Base-by-base conservation (phyloP, 92 coral and sea anemone genomes). In the Porites lobata region DNA sequence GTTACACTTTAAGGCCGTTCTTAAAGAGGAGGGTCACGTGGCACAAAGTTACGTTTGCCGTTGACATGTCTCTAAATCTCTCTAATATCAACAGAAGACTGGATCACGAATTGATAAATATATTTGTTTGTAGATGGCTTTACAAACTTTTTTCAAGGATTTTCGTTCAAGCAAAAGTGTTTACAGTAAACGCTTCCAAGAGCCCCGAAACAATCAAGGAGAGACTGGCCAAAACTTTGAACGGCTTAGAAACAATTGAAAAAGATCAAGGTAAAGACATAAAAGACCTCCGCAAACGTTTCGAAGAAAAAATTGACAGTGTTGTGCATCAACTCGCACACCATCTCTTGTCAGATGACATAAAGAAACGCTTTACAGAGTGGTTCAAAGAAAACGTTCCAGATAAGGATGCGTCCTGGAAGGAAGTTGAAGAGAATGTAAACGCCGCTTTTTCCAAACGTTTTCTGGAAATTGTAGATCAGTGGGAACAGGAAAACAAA, bases 401-500 rank as follows among this genome's bases (percentile, higher is more conserved):
- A 73, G 47, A 19, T n/a, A 32, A 0, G 21, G 29, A 63, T 4
- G 15, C 50, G n/a, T 26, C 83, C 53, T 88, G 92, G 92, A 26
- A 19, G 8, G 71, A 1, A 9, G 83, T 88, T 2, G 50, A 88
- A 38, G 10, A 8, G 20, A 15, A 74, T 0, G 65, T 84, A 43
- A 22, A 2, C 18, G 63, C 71, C 15, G 69, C 51, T 9, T 12
- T 89, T 0, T 1, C 29, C 58, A 5, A 21, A 1, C 69, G 89
- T 18, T 70, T 89, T 66, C 19, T 9, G 9, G 56, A 56, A 50
- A 14, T 76, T 58, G 10, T 84, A 2, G 21, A 67, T 13, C 43
- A 84, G 3, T 84, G 89, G 92, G 92, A 89, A 63, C 78, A 64
- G 10, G 73, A 84, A 9, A 77, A 54, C 52, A 78, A 77, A 5